These are phyloP conservation scores for Apocheima hispidaria DNA, from an alignment of 2,888 invertebrate genomes.

Conservation along the genomic window DNA sequence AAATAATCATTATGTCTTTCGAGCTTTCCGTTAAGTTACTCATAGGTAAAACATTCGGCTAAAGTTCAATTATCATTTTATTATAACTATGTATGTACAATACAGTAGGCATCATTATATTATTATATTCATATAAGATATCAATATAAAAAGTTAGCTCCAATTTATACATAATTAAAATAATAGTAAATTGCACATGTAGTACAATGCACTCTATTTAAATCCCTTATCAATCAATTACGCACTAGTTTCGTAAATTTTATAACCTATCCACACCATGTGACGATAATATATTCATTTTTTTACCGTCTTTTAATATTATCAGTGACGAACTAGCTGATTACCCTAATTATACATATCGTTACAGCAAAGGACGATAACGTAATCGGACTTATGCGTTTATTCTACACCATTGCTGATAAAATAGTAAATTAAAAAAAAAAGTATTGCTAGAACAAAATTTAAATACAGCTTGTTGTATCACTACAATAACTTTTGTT, in stretches of 20 bases:
- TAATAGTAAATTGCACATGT: neutral
- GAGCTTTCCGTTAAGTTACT: slow-evolving; percentile 2
- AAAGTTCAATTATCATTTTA: neutral
- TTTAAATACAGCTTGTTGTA: neutral
- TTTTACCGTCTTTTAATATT: slow-evolving; percentile 19
- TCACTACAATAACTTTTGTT: too few relatives aligned
- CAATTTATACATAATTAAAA: neutral
- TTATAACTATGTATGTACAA: too few relatives aligned
- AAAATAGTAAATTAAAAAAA: too few relatives aligned
- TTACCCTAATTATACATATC: slow-evolving; percentile 54
- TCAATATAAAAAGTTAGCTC: neutral
- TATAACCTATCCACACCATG: neutral
- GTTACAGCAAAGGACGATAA: slow-evolving; percentile 46
- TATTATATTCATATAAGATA: too few relatives aligned
- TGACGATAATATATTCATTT: slow-evolving; percentile 10
- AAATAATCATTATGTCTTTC: slow-evolving; percentile 3
- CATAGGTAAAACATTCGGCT: neutral
- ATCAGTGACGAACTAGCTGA: slow-evolving; percentile 34
- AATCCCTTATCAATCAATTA: slow-evolving; percentile 3
- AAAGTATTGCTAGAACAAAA: too few relatives aligned
- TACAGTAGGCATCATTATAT: too few relatives aligned
- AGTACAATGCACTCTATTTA: neutral
- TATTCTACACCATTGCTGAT: neutral
- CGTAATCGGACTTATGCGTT: slow-evolving; percentile 25
- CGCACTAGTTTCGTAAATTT: neutral